Conservation (phyloP, 2,888 invertebrate species). For the Hymenopus coronatus region DNA sequence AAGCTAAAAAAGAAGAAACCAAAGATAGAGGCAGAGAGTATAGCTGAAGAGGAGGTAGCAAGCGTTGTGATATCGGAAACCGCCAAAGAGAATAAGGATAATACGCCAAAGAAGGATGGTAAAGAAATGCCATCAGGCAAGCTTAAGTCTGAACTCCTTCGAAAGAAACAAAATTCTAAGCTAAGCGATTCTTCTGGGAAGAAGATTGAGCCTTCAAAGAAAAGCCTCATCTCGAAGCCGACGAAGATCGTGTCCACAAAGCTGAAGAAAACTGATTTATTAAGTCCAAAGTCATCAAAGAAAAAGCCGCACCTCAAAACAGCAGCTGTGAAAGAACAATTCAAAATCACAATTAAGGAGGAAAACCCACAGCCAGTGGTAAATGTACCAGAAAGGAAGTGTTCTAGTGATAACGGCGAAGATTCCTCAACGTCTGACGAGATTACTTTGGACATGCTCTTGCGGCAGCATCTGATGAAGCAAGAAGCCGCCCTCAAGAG, state of each 20-base stretch:
- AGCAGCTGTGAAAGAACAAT: neutral
- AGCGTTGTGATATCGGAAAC: neutral
- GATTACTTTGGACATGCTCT: slow-evolving; percentile 39
- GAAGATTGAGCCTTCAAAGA: neutral
- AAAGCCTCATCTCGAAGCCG: slow-evolving; percentile 29
- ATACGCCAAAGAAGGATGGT: slow-evolving; percentile 32
- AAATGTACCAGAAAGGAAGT: neutral
- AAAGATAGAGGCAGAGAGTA: slow-evolving; percentile 41
- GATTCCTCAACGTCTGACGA: slow-evolving; percentile 38
- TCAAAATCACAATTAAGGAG: neutral
- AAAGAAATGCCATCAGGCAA: neutral
- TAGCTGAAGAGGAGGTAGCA: slow-evolving; percentile 38
- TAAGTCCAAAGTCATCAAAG: neutral
- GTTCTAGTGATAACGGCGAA: neutral
- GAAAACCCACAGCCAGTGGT: neutral
- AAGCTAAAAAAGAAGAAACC: slow-evolving; percentile 44
- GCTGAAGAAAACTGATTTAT: slow-evolving; percentile 31
- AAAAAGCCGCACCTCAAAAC: neutral
- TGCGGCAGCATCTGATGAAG: slow-evolving; percentile 37
- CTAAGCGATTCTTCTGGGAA: neutral
- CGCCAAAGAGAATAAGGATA: neutral
- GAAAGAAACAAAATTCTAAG: slow-evolving; percentile 36
- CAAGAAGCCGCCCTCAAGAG: neutral
- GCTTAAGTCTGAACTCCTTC: neutral
- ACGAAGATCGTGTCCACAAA: slow-evolving; percentile 22